These are phyloP conservation scores for Mobula hypostoma DNA, from an alignment of 2,113 vertebrate genomes.

Conservation along the genomic window DNA sequence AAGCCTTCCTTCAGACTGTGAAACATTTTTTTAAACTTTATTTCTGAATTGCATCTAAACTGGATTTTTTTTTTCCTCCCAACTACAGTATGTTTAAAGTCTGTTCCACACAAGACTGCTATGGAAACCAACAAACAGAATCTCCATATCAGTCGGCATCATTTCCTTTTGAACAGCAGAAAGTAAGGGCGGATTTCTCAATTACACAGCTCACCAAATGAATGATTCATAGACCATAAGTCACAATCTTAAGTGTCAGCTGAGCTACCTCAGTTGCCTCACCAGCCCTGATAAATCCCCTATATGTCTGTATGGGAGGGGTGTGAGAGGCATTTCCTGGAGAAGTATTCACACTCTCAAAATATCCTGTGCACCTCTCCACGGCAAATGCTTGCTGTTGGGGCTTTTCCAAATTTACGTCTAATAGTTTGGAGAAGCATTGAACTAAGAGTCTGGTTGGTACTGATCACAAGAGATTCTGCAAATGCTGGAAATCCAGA, in stretches of 20 bases:
- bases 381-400: background rate
- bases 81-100: background rate
- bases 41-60: background rate
- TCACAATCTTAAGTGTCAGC: background rate
- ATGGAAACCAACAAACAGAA: conserved; percentile 31
- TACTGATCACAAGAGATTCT: no score
- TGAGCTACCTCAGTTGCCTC: background rate
- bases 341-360: background rate
- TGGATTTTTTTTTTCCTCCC: background rate
- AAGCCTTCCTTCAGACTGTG: background rate
- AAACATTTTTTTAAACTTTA: background rate
- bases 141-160: background rate
- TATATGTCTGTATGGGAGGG: background rate
- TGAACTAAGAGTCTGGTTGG: background rate
- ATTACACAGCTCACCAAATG: background rate
- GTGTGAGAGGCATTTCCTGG: background rate
- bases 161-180: conserved; percentile 7
- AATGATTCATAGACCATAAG: background rate
- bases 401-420: background rate
- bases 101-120: background rate
- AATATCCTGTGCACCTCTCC: background rate
- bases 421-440: background rate
- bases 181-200: background rate
- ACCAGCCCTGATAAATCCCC: background rate
- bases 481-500: no score